Evolutionary conservation across 2,888 invertebrate genomes (phyloP), one percentile per base, ranked within the genome.

Genomic region (Acleris emargana): DNA sequence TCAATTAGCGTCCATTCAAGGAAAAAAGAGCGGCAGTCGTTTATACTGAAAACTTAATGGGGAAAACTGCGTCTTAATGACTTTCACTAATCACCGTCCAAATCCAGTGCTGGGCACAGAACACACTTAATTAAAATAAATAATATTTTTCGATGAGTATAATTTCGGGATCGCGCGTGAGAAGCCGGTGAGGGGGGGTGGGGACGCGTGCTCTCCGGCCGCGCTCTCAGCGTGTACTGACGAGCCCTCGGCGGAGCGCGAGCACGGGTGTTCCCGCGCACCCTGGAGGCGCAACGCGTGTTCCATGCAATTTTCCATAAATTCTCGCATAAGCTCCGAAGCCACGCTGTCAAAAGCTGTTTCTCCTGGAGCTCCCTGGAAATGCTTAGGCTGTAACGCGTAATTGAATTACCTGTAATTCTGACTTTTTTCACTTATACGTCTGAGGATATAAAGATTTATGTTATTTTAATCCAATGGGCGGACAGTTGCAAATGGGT

Each of bases 221-320:
- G 84, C 79, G 76, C 80, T 81, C 78, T 75, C 75, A 84, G 81
- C 89, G 79, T 82, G 79, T 81, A 93, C 93, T 93, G 91, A 42
- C 38, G 38, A 13, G 38, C 67, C 76, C 74, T 70, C 77, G 80
- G 77, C 77, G 75, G 76, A 73, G 81, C 81, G 85, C 86, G 91
- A 91, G 90, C 90, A 92, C 88, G 89, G 87, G 83, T 76, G 75
- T 85, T 84, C 82, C 83, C 89, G 88, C 90, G 87, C 89, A 82
- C 83, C 83, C 83, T 77, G 78, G 75, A 81, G 79, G 83, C 88
- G 86, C 87, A 87, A 86, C 88, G 87, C 84, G 83, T 87, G 82
- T 83, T 79, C 81, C 86, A 86, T 91, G 89, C 90, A 90, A 89
- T 91, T 91, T 91, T 91, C 91, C 88, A 91, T 91, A 90, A 89